Conservation (phyloP, 2,113 vertebrate species). For the Oreochromis spilurus region DNA sequence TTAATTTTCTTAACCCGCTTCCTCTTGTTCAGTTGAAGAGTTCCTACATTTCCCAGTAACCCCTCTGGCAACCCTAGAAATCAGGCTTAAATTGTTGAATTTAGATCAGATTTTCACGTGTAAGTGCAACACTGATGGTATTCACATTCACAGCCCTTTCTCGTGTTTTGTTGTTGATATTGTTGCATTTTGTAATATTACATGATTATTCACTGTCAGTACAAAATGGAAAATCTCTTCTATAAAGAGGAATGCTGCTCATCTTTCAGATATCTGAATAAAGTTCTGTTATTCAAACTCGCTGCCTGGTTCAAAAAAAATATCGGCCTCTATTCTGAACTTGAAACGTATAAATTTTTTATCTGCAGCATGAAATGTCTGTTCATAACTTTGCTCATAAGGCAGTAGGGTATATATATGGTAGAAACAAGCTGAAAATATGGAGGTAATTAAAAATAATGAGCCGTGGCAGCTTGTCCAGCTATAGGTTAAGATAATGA, state of each 20-base stretch:
- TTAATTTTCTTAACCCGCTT: background rate
- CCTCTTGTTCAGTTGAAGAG: background rate
- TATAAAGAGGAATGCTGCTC: background rate
- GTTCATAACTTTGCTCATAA: background rate
- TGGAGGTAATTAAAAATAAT: conserved; percentile 30
- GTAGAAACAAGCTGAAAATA: background rate
- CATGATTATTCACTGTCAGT: background rate
- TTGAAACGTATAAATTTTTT: background rate
- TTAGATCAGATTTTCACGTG: background rate
- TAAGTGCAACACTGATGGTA: background rate
- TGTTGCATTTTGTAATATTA: background rate
- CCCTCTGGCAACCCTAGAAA: background rate
- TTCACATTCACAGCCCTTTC: background rate
- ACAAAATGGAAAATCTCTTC: background rate
- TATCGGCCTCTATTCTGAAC: background rate
- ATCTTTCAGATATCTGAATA: background rate
- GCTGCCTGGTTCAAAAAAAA: background rate
- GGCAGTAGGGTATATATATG: background rate
- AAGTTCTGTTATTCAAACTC: background rate
- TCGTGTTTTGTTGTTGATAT: background rate
- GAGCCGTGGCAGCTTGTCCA: background rate
- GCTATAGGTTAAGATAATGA: background rate
- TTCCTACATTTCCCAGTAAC: background rate
- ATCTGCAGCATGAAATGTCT: background rate
- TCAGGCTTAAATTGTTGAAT: background rate